Evolutionary conservation across 2,113 vertebrate genomes (phyloP), one percentile per base, ranked within the genome.

Genomic region (Zeus faber): DNA sequence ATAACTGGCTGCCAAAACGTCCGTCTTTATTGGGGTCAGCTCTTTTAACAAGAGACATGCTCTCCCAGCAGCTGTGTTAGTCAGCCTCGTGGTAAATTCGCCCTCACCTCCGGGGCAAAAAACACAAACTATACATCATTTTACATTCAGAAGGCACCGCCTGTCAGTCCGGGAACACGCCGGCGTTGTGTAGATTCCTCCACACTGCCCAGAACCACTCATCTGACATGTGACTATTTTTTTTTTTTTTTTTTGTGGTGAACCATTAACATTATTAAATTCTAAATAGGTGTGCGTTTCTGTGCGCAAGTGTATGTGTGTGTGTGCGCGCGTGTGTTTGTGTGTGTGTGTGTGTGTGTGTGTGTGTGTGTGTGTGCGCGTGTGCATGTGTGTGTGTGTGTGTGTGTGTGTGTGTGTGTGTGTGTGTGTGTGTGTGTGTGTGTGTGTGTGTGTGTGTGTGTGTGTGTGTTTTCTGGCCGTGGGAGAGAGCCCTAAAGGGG

Each of bases 21-120:
- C 83, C 76, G 49, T 83, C 72, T 81, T 81, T 84, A 87, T 87
- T 87, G 76, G 85, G 83, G 83, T 84, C 83, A 87, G 50, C 65
- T 61, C 65, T 69, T 80, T 75, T 75, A 80, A 79, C 70, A 50
- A 79, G 83, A 77, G 63, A 70, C 71, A 65, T 67, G 40, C 72
- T 75, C 63, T 63, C 71, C 85, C 69, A 67, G 79, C 78, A 84
- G 81, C 83, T 85, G 80, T 70, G 73, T 83, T 76, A 73, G 77
- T 81, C 80, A 82, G 74, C 67, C 75, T 72, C 68, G 54, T 64
- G 27, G 68, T 80, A 76, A 78, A 81, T 77, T 53, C 61, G 73
- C 49, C 60, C 72, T 73, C 77, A 79, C 66, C 78, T 82, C 53
- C 43, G 13, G 76, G 80, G 66, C 52, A 47, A 73, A n/a, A 65